Evolutionary conservation across 2,888 invertebrate species (phyloP), one percentile per base, ranked within the genome.

Genomic region (Aplocera efformata): DNA sequence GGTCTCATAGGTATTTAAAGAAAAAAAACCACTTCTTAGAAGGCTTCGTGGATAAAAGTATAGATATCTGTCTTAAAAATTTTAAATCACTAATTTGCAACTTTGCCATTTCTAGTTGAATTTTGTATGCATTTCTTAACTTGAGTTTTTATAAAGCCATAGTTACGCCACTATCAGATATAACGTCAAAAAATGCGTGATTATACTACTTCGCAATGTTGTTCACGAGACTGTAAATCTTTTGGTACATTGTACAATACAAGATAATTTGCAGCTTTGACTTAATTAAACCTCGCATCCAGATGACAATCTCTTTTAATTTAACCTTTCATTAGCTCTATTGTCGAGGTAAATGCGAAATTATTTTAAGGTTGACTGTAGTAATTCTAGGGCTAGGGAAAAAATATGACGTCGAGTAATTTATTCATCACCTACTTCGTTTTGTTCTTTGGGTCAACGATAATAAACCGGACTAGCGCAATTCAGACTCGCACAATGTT

Each of bases 261-360:
- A 34, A 48, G 31, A 40, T 46, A 44, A n/a, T 49, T 42, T 30
- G 29, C 39, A 36, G 38, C 44, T 44, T 49, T 48, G 48, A 50
- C 42, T 47, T 53, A 51, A 57, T 55, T 49, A 55, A 39, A 41
- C 36, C 32, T 43, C 42, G 39, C 45, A 43, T 45, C 27, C 28
- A 47, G 55, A 50, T 50, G 53, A 48, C 42, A 53, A 57, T 57
- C 50, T 51, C 41, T 35, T 54, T 49, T 41, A 50, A 48, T 50
- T 46, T 46, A 50, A 45, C 44, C 48, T 54, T 56, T 48, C 44
- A 48, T 51, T 50, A 47, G 50, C 48, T 53, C 48, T 54, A n/a
- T 55, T 53, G 54, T 57, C 45, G 42, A 49, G 53, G 30, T 45
- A 39, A 47, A 36, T 34, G 40, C 40, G 50, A 52, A 55, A 48